Evolutionary conservation across 2,797 vertebrate species (phyloP), one percentile per base, ranked within the genome.

Genomic region (Liparis tanakae): DNA sequence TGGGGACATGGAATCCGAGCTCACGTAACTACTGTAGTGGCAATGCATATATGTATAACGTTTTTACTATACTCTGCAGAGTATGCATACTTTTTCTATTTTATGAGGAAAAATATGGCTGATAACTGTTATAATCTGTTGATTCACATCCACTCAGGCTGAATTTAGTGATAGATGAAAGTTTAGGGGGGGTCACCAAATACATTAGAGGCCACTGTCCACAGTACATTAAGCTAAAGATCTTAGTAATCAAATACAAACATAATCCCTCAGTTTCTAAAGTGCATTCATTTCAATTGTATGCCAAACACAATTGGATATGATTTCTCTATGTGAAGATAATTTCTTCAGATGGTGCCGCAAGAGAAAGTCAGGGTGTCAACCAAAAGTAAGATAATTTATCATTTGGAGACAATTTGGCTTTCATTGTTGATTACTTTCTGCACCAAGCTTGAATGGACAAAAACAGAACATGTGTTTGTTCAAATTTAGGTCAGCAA

Each of bases 401-500:
- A 61, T 60, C 25, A 7, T 39, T 53, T 46, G 37, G 15, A 43
- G 43, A 65, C 15, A 39, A 33, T 72, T 10, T 37, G 46, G 6
- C 10, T 10, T 8, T 15, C 44, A 17, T 33, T 63, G 18, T 1
- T 53, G 55, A 43, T 46, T 5, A 43, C 1, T 46, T 18, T 43
- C 6, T 50, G 17, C 14, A 34, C 7, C 10, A 41, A 20, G 25
- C 14, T n/a, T 46, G 18, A 44, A 64, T 44, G 34, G n/a, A 36
- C 2, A 59, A 57, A 56, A 66, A 44, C n/a, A n/a, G n/a, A n/a
- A n/a, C n/a, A n/a, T n/a, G n/a, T n/a, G n/a, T n/a, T n/a, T n/a
- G 3, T 73, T 56, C 15, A 6, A 69, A 71, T 74, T 61, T 39
- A 69, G 59, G 55, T 66, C 63, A 79, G 48, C 18, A 57, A 43